Percentiles rank a stretch among this genome's conserved stretches.
phyloP scores from a whole-genome alignment of 2,113 vertebrate genomes.

The Dasyprocta punctata region DNA sequence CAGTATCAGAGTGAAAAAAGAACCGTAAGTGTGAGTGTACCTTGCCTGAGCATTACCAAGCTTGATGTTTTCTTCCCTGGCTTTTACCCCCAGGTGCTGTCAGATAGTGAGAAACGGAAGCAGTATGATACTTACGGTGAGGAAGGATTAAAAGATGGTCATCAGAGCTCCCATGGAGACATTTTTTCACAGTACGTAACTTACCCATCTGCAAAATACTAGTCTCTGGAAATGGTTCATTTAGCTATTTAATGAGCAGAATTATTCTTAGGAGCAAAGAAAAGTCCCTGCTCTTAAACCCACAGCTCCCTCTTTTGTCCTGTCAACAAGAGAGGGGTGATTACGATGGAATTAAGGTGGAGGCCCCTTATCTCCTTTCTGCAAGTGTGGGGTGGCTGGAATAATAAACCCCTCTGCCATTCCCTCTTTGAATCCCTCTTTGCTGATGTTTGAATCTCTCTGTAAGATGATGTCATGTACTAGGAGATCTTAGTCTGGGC shows the following conservation, averaged over 20 bases:
- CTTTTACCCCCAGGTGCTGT: slow-evolving; percentile 91
- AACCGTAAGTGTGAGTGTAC: not conserved
- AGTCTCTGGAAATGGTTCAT: not conserved
- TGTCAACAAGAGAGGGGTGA: not conserved
- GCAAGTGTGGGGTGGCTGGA: not conserved
- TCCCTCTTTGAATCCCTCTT: not conserved
- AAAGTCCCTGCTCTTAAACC: not conserved
- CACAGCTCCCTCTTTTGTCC: not conserved
- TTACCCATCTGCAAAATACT: not conserved
- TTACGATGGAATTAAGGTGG: not conserved
- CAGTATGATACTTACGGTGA: slow-evolving; percentile 97
- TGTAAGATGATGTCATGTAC: not conserved
- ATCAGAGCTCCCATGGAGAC: slow-evolving; percentile 97
- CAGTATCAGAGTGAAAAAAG: not conserved
- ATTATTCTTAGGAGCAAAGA: slow-evolving; percentile 11
- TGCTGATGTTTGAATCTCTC: slow-evolving; percentile 37
- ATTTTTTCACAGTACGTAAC: slow-evolving; percentile 97
- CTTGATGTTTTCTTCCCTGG: not conserved
- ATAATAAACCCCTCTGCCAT: not conserved
- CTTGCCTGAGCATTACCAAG: not conserved
- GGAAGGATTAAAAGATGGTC: slow-evolving; percentile 97
- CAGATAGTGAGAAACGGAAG: slow-evolving; percentile 98
- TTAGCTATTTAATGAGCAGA: slow-evolving; percentile 6
- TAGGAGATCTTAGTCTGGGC: not conserved
- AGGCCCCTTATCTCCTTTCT: not conserved